phyloP scores from a whole-genome alignment of 2,888 invertebrate genomes.

The Cantharis rustica region DNA sequence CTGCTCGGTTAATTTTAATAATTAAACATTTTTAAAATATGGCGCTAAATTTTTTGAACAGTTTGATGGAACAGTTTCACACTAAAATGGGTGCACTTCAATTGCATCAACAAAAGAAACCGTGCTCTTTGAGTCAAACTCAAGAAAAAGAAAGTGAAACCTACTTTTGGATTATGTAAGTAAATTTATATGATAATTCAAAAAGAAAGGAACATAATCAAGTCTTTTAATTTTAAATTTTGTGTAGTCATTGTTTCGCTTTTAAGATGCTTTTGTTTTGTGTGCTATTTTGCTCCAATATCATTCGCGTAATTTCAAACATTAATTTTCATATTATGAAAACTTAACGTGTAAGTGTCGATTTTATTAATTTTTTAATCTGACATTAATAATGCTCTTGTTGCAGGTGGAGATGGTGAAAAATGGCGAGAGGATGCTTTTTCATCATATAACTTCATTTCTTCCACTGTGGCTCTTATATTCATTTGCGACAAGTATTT shows the following conservation, averaged over 20 bases:
- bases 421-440: conserved; percentile 33
- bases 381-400: neutral
- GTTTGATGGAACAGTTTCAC: conserved; percentile 22
- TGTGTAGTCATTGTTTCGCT: neutral
- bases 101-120: conserved; percentile 9
- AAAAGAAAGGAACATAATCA: conserved; percentile 7
- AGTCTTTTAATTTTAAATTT: conserved; percentile 7
- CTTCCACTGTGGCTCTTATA: conserved; percentile 65
- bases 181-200: conserved; percentile 12
- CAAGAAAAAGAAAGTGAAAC: conserved; percentile 44
- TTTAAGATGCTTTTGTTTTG: conserved; percentile 2
- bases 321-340: neutral
- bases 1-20: neutral
- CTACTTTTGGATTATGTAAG: conserved; percentile 47
- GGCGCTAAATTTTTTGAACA: conserved; percentile 23
- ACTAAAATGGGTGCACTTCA: conserved; percentile 13
- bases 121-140: conserved; percentile 18
- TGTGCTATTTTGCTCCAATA: conserved; percentile 4
- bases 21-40: conserved; percentile 4
- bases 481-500: conserved; percentile 66
- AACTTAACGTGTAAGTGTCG: no score
- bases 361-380: neutral
- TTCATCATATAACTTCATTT: conserved; percentile 26
- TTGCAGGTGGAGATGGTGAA: conserved; percentile 42
- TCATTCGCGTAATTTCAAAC: neutral